Evolutionary conservation across 1,140 invertebrate species (phyloP), one percentile per base, ranked within the genome.

Genomic region (Aplysia californica): DNA sequence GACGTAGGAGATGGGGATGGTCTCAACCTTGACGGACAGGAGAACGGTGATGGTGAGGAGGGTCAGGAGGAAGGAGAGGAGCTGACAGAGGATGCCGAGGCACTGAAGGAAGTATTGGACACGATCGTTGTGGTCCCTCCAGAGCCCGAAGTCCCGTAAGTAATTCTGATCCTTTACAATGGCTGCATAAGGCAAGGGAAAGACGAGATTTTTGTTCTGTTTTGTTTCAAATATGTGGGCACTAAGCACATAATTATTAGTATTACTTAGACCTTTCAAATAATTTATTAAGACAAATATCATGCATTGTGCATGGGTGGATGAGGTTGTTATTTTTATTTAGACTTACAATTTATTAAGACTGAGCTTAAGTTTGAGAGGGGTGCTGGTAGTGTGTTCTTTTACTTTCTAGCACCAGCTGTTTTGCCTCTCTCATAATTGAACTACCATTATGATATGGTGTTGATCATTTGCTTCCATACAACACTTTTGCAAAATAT

Each of bases 41-140:
- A 70, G 21, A 29, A 44, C 20, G 38, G 29, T 20, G 39, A 64
- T 38, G 76, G 76, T 55, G 78, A 72, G 44, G 73, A 76, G 59
- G 66, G 77, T 64, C 69, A 39, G 2, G 79, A 77, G 56, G 70
- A 80, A 23, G 79, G 65, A 5, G 79, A 83, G 61, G 77, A 84
- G 23, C 77, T 86, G 0, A 70, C 79, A 50, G 83, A 86, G 64
- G 85, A 86, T 82, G 85, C 84, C 18, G 79, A 87, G 58, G 83
- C 83, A 3, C 72, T 89, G 31, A 87, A 87, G 78, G 80, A 85
- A 50, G 88, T 87, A 71, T 78, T 89, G 23, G 85, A 82, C 3
- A 87, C 85, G 76, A 89, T 89, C 33, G 67, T 83, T 26, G 87
- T 89, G 31, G 82, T 81, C 75, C 77, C 84, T 44, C 87, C 87